These are phyloP conservation scores for Centropristis striata DNA, from an alignment of 2,113 vertebrate species.

Conservation along the genomic window DNA sequence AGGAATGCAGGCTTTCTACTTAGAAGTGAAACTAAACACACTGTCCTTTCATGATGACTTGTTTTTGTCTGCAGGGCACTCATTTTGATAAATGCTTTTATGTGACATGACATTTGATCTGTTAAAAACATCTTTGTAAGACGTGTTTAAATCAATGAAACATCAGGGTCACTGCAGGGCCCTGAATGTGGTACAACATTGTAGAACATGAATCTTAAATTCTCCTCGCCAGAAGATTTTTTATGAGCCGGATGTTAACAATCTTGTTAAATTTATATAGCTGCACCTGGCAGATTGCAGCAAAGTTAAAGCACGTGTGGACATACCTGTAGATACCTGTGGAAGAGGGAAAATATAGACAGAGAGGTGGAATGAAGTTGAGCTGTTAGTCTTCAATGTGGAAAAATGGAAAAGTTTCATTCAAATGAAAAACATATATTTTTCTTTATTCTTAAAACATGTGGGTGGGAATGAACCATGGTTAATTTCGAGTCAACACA, in stretches of 20 bases:
- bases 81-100: conserved; percentile 50
- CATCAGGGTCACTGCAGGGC: conserved; percentile 8
- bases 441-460: background rate
- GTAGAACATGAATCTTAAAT: conserved; percentile 15
- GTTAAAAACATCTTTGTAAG: conserved; percentile 36
- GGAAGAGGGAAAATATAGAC: background rate
- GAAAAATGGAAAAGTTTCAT: background rate
- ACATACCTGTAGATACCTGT: conserved; percentile 23
- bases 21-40: conserved; percentile 67
- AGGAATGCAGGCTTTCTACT: conserved; percentile 66
- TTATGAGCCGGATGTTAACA: conserved; percentile 48
- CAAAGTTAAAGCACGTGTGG: conserved; percentile 10
- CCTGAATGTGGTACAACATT: background rate
- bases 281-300: conserved; percentile 48
- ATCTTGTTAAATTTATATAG: conserved; percentile 52
- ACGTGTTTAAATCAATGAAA: conserved; percentile 23
- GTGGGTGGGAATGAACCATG: background rate
- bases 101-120: conserved; percentile 37
- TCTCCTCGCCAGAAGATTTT: conserved; percentile 13
- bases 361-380: background rate
- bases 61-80: conserved; percentile 55
- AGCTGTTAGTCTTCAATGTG: background rate
- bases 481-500: conserved; percentile 62
- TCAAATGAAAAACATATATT: background rate
- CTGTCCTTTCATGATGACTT: conserved; percentile 48